Evolutionary conservation across 2,888 invertebrate species (phyloP), one percentile per base, ranked within the genome.

Genomic region (Drosophila dives): DNA sequence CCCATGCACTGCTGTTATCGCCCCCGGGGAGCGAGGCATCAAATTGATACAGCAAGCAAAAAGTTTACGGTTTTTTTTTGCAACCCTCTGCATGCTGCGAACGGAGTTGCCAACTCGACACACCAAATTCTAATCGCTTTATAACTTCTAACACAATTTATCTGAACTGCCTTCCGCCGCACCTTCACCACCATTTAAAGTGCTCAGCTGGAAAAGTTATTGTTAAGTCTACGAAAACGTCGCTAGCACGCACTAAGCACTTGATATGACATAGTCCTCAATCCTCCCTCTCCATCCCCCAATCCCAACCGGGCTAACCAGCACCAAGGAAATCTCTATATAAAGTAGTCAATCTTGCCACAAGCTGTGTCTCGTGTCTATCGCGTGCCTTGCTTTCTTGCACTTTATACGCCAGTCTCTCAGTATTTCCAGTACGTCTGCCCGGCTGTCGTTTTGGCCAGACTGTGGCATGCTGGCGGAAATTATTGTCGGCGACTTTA

Each of bases 81-180:
- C 72, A 66, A 48, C 55, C 61, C 69, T 69, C 61, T 34, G 45
- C 23, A 23, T 4, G 4, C 45, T 45, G 45, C 23, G 33, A 33
- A 29, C 32, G 36, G 34, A 45, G 64, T 50, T 71, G 64, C 55
- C 73, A 72, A 51, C 68, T 59, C 73, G 70, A 38, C 61, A 70
- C 80, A 68, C 72, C 75, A 58, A 78, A 40, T 75, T 84, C 85
- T 86, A 89, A 86, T 89, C 85, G 89, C 80, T 86, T 86, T 89
- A 89, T 89, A 86, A 89, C 85, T 86, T 86, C 77, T 75, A 87
- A 87, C 82, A 72, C 87, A 89, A 85, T 85, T 85, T 89, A 85
- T 87, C 84, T 75, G 71, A 50, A 56, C 58, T 53, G 23, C 34
- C 74, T 67, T 45, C 51, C 64, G 5, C 6, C 23, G 32, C 36